phyloP scores from a whole-genome alignment of 2,797 vertebrate species.

The Sparidentex hasta region DNA sequence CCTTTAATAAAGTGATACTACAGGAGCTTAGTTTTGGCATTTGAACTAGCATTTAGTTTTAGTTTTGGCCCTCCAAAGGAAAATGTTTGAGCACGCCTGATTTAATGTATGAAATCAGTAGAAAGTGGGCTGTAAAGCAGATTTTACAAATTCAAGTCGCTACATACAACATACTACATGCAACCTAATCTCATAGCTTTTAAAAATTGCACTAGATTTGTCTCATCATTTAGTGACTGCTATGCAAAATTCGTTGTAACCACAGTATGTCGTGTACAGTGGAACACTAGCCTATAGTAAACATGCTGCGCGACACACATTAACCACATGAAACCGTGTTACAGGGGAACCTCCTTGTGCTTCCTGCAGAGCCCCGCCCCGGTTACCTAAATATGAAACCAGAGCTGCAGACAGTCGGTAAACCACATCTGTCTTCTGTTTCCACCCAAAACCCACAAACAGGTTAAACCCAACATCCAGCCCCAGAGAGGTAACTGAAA shows the following conservation, averaged over 20 bases:
- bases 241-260: neutral
- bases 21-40: no score
- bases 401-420: constrained; percentile 46
- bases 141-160: neutral
- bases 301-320: neutral
- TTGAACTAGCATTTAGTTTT: no score
- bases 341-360: constrained; percentile 1
- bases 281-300: neutral
- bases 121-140: neutral
- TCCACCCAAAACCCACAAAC: constrained; percentile 69
- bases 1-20: no score
- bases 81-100: neutral
- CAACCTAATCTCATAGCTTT: neutral
- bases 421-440: constrained; percentile 54
- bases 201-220: neutral
- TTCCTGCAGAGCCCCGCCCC: constrained; percentile 31
- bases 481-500: constrained; percentile 40
- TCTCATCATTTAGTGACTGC: neutral
- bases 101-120: neutral
- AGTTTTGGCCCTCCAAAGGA: neutral
- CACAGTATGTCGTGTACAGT: neutral
- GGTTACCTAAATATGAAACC: constrained; percentile 67
- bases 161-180: no score
- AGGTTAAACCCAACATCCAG: constrained; percentile 48
- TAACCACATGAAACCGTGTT: constrained; percentile 7